Evolutionary conservation across 1,140 invertebrate species (phyloP).

Genomic region (Aphelinus certus): DNA sequence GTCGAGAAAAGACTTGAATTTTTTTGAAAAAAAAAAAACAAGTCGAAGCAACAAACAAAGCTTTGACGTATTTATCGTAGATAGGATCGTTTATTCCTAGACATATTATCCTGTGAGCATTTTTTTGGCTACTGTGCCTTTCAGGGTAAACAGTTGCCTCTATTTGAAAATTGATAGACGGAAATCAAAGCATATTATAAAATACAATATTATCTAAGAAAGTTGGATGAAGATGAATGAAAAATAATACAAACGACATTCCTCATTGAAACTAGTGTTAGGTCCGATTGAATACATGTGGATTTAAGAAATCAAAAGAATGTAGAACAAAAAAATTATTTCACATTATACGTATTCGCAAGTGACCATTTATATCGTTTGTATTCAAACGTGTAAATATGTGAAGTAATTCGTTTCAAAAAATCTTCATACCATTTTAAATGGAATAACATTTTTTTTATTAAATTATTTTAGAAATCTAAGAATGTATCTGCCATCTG

Average conservation of each 20-base stretch:
- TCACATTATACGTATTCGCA: neutral
- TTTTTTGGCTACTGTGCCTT: constrained; percentile 8
- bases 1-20: constrained; percentile 1
- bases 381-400: neutral
- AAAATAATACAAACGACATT: constrained; percentile 2
- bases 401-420: constrained; percentile 7
- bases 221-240: neutral
- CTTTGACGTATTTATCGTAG: neutral
- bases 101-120: neutral
- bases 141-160: neutral
- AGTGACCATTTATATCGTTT: neutral
- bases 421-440: constrained; percentile 5
- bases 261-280: constrained; percentile 13
- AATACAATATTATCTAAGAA: neutral
- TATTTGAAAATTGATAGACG: neutral
- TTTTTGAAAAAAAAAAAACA: too few species aligned
- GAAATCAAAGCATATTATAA: neutral
- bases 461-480: neutral
- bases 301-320: neutral
- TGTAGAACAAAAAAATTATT: neutral
- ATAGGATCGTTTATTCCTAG: neutral
- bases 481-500: too few species aligned
- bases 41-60: neutral
- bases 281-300: neutral
- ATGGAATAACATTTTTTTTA: neutral